These are phyloP conservation scores for Tachysurus vachellii DNA, from an alignment of 2,113 vertebrate species.

Conservation along the genomic window DNA sequence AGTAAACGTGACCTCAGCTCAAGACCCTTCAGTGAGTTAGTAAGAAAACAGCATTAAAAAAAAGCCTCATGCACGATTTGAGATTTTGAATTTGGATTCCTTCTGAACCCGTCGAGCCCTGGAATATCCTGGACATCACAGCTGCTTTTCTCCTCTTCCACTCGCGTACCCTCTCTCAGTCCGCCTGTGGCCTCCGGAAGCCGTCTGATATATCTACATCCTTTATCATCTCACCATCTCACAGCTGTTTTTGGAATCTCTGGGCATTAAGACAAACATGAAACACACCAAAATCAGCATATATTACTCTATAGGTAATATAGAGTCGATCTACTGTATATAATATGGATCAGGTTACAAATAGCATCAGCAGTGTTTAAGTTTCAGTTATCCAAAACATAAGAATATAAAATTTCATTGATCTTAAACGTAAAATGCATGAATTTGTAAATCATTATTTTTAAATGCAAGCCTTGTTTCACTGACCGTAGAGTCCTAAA, in stretches of 20 bases:
- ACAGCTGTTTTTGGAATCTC: constrained; percentile 40
- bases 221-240: neutral
- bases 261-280: neutral
- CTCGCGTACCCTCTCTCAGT: neutral
- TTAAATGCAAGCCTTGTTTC: neutral
- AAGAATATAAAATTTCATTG: neutral
- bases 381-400: neutral
- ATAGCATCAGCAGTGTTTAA: neutral
- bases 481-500: neutral
- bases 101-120: neutral
- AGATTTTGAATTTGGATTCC: neutral
- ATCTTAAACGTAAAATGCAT: neutral
- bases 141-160: constrained; percentile 29
- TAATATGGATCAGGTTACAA: constrained; percentile 45
- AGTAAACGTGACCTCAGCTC: neutral
- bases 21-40: neutral
- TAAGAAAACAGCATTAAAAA: neutral
- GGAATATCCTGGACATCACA: constrained; percentile 1
- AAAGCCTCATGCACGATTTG: no score
- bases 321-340: constrained; percentile 40
- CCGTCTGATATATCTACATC: constrained; percentile 33
- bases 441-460: neutral
- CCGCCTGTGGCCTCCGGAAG: neutral
- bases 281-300: neutral
- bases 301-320: no score